Evolutionary conservation across 1,140 invertebrate genomes (phyloP).

Genomic region (Danaus plexippus): DNA sequence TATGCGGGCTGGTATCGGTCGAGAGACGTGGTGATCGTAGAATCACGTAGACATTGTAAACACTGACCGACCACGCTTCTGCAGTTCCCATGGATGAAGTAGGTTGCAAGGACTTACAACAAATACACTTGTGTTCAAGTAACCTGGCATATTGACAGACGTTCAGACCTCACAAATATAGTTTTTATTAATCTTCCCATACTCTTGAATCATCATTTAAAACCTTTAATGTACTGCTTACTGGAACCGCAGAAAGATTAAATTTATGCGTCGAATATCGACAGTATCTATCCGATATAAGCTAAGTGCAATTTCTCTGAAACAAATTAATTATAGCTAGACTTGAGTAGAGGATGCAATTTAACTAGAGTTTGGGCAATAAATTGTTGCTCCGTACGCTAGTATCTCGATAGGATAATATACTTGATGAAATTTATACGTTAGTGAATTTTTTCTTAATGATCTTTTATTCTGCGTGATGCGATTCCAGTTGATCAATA

Average conservation of each 20-base stretch:
- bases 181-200: too few relatives aligned
- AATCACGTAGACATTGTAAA: constrained; percentile 48
- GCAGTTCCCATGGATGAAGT: constrained; percentile 34
- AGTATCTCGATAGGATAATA: constrained; percentile 6
- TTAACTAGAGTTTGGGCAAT: constrained; percentile 25
- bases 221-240: too few relatives aligned
- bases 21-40: constrained; percentile 41
- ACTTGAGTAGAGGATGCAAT: constrained; percentile 23
- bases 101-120: constrained; percentile 14
- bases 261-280: constrained; percentile 7
- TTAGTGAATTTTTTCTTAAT: too few relatives aligned
- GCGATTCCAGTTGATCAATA: too few relatives aligned
- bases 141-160: too few relatives aligned
- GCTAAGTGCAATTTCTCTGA: constrained; percentile 13
- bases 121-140: too few relatives aligned
- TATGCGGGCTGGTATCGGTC: constrained; percentile 40
- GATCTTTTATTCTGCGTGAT: too few relatives aligned
- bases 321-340: constrained; percentile 23
- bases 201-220: too few relatives aligned
- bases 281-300: constrained; percentile 16
- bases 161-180: too few relatives aligned
- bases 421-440: too few relatives aligned
- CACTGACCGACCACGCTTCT: constrained; percentile 26
- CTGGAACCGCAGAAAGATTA: too few relatives aligned
- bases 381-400: constrained; percentile 23